Conservation (phyloP, 2,888 invertebrate species). For the Hyposoter dolosus region DNA sequence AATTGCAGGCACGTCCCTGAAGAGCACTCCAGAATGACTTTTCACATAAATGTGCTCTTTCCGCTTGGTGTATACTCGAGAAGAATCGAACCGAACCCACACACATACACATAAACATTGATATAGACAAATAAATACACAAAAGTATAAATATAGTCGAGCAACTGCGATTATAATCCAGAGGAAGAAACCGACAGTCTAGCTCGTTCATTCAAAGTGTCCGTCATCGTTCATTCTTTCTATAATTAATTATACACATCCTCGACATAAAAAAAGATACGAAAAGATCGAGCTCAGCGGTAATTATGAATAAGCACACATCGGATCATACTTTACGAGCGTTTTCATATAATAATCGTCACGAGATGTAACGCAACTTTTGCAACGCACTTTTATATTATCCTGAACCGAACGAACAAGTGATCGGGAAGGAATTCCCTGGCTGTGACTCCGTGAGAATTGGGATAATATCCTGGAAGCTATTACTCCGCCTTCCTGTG, state of each 20-base stretch:
- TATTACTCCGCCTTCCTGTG: constrained; percentile 72
- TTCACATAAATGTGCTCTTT: constrained; percentile 67
- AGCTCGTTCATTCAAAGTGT: constrained; percentile 34
- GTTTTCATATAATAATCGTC: constrained; percentile 57
- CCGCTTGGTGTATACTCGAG: constrained; percentile 50
- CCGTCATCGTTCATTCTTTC: constrained; percentile 16
- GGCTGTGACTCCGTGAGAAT: constrained; percentile 71
- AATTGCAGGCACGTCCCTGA: constrained; percentile 60
- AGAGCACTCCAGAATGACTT: constrained; percentile 62
- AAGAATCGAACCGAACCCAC: constrained; percentile 33
- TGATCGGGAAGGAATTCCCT: constrained; percentile 49
- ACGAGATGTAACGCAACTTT: constrained; percentile 48
- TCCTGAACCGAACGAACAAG: constrained; percentile 27
- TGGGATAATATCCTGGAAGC: constrained; percentile 73
- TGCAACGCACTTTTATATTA: constrained; percentile 35
- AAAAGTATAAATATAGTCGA: neutral
- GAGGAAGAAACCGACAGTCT: constrained; percentile 15
- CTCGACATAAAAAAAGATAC: constrained; percentile 44
- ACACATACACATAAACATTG: neutral
- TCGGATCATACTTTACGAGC: constrained; percentile 61
- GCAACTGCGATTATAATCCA: neutral
- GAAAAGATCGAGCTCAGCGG: constrained; percentile 39
- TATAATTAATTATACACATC: constrained; percentile 62
- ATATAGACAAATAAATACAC: neutral
- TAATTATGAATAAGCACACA: constrained; percentile 30